Base-by-base conservation (phyloP, 2,888 invertebrate genomes). In the Margaritifera margaritifera region DNA sequence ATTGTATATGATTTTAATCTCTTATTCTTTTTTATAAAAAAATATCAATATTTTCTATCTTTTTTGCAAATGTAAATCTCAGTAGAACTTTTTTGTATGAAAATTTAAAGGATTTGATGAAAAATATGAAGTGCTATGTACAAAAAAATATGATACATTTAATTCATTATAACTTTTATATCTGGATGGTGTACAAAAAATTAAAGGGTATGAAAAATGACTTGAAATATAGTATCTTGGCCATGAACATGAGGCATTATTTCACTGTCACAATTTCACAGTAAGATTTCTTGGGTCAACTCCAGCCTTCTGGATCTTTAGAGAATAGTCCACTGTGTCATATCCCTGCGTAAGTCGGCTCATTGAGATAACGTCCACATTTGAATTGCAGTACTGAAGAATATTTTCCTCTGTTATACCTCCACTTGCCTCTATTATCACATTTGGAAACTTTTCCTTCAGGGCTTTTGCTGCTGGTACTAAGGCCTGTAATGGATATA, bases 301-400 rank as follows among this genome's bases (percentile, higher is more conserved):
- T 20, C 85, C 87, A 58, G 81, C 84, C 62, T 86, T 86, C n/a
- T 74, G 74, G 27, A 90, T 86, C 80, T 91, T 91, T 75, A 91
- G 80, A 18, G 90, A 90, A 69, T 90, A 89, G 77, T 91, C 90
- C 3, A 90, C 80, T 6, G 84, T 82, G 25, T 81, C 77, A 71
- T 91, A 91, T 5, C 90, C 90, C 69, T 91, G 90, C 6, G 90
- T 90, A 4, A 89, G 81, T 51, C 80, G 66, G 72, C 90, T 88
- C 24, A 88, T 81, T 2, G 91, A 91, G n/a, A 91, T 84, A 8
- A 90, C 84, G 69, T 91, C 90, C 8, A 90, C 79, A 55, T 84
- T 71, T 18, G 81, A 77, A 64, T 83, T 72, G 61, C 87, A 85
- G 78, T 84, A 91, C 19, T 85, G 66, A 2, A 62, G 22, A 8